A percentile compares a stretch with the other conserved stretches of the same genome.
These are phyloP conservation scores for Drosophila burlai DNA, from an alignment of 1,140 invertebrate genomes.

Conservation along the genomic window DNA sequence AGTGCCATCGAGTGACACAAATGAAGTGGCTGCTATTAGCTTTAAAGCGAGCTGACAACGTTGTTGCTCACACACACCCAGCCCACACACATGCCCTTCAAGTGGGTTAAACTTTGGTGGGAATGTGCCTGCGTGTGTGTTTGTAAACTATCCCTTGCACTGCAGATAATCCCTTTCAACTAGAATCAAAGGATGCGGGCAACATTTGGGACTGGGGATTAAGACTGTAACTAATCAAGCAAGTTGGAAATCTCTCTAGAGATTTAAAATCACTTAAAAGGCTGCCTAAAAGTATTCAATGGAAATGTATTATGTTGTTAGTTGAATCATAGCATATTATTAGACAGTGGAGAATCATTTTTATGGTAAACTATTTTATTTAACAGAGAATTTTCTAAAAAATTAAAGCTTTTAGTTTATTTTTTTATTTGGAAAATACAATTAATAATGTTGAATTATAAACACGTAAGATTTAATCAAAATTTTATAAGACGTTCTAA, in stretches of 20 bases:
- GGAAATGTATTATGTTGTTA: neutral
- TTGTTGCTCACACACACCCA: constrained; percentile 9
- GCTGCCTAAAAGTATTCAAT: neutral
- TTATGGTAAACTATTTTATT: neutral
- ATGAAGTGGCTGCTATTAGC: constrained; percentile 82
- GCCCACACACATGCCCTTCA: constrained; percentile 4
- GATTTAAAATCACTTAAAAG: constrained; percentile 1
- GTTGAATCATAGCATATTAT: neutral
- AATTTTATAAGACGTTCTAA: neutral
- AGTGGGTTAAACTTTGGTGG: constrained; percentile 20
- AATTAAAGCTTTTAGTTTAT: too few relatives aligned
- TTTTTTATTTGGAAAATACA: neutral
- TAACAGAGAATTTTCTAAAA: neutral
- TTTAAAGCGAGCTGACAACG: constrained; percentile 62
- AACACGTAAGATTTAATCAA: neutral
- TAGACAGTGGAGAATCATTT: neutral
- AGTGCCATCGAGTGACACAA: constrained; percentile 80
- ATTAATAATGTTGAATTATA: neutral
- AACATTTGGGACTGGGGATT: constrained; percentile 4
- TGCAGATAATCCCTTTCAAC: constrained; percentile 9
- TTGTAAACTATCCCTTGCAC: constrained; percentile 14
- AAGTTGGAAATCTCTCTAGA: neutral
- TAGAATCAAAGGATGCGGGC: constrained; percentile 1
- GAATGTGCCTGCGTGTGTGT: neutral
- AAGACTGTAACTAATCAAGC: neutral